Evolutionary conservation across 1,140 invertebrate genomes (phyloP).

Genomic region (Saxidomus purpurata): DNA sequence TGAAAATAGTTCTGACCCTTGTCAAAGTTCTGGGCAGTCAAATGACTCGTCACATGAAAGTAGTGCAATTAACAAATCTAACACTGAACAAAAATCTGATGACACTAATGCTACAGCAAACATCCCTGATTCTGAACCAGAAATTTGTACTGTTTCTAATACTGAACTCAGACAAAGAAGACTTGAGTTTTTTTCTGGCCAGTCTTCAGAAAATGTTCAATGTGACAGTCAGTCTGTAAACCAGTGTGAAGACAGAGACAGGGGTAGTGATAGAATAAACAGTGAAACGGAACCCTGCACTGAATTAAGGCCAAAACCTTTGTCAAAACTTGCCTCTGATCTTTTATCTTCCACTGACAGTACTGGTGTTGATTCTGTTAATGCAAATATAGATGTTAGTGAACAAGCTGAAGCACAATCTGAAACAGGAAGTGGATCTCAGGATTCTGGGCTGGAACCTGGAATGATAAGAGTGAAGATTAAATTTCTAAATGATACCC

Average conservation of each 20-base stretch:
- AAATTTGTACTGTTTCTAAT: not conserved
- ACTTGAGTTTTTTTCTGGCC: constrained; percentile 43
- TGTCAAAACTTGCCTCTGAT: constrained; percentile 38
- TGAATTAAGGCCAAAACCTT: not conserved
- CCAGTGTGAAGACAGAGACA: not conserved
- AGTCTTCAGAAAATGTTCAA: not conserved
- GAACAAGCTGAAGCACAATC: not conserved
- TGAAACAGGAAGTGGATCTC: not conserved
- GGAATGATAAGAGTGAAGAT: constrained; percentile 91
- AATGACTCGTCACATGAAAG: not conserved
- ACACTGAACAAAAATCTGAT: not conserved
- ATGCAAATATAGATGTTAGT: not conserved
- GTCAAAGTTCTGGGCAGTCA: not conserved
- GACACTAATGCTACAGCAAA: not conserved
- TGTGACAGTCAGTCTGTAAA: not conserved
- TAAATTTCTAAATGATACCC: constrained; percentile 95
- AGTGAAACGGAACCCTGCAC: not conserved
- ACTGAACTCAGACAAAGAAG: constrained; percentile 41
- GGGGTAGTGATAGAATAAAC: constrained; percentile 6
- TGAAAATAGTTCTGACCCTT: not conserved
- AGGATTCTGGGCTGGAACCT: not conserved
- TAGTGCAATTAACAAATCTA: not conserved
- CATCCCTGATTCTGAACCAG: not conserved
- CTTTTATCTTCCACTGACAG: not conserved
- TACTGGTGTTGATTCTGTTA: not conserved